These are phyloP conservation scores for Altica lythri DNA, from an alignment of 2,888 invertebrate genomes.

Conservation along the genomic window DNA sequence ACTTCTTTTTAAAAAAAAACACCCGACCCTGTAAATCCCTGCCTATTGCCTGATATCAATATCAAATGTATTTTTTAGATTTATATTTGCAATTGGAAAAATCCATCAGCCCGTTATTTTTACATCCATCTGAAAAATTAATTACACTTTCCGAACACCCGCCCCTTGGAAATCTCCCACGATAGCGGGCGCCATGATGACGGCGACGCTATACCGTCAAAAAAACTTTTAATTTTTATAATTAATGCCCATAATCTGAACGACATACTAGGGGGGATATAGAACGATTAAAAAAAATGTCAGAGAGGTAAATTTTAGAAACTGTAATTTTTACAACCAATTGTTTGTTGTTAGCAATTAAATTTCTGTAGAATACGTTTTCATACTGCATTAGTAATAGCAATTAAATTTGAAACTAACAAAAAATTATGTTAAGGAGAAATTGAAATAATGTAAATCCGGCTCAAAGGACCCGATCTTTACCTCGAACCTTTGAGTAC, in stretches of 20 bases:
- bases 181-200: slow-evolving; percentile 20
- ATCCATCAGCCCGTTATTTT: slow-evolving; percentile 54
- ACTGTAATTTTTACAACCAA: too few relatives aligned
- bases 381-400: too few relatives aligned
- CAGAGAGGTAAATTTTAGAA: too few relatives aligned
- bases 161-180: slow-evolving; percentile 30
- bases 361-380: too few relatives aligned
- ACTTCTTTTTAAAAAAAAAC: not conserved
- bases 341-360: too few relatives aligned
- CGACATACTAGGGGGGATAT: slow-evolving; percentile 27
- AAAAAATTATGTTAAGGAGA: too few relatives aligned
- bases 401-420: too few relatives aligned
- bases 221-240: slow-evolving; percentile 43
- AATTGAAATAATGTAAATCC: too few relatives aligned
- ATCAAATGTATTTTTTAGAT: slow-evolving; percentile 55
- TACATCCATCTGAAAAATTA: slow-evolving; percentile 57
- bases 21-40: slow-evolving; percentile 6
- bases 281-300: slow-evolving; percentile 10
- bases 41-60: slow-evolving; percentile 34
- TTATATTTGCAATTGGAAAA: slow-evolving; percentile 55
- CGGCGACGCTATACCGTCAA: slow-evolving; percentile 19
- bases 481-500: too few relatives aligned
- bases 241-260: slow-evolving; percentile 36
- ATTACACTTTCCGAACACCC: slow-evolving; percentile 53
- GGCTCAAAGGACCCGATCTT: too few relatives aligned